Percentiles rank a stretch among this genome's conserved stretches.
These are phyloP conservation scores for Alauda arvensis DNA, from an alignment of 2,797 vertebrate species.

Conservation along the genomic window DNA sequence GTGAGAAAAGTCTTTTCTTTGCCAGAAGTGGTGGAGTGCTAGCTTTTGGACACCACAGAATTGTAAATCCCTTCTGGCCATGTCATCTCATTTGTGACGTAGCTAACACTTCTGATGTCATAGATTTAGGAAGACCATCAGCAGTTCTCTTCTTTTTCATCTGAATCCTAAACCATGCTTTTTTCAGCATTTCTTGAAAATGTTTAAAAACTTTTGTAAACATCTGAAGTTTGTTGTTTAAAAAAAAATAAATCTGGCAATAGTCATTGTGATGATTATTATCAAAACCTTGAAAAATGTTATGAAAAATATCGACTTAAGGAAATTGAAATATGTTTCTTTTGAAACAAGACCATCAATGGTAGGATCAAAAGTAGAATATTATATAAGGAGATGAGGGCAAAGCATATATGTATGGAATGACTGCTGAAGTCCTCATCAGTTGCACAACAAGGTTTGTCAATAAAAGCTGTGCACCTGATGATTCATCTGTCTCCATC, in stretches of 20 bases:
- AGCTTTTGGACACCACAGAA: not conserved
- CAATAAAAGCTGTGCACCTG: not conserved
- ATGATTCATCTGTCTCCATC: not conserved
- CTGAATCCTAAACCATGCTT: not conserved
- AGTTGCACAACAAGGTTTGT: not conserved
- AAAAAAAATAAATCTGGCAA: not conserved
- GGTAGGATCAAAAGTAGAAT: not conserved
- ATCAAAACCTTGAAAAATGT: not conserved
- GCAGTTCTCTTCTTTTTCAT: not conserved
- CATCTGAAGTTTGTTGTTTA: accelerated
- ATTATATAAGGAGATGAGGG: not conserved
- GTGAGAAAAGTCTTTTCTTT: not conserved
- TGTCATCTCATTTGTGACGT: not conserved
- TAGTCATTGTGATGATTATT: not conserved
- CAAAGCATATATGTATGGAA: not conserved
- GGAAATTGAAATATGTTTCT: not conserved
- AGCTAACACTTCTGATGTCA: not conserved
- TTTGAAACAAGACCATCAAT: not conserved
- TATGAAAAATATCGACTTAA: not conserved
- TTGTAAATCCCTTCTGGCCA: not conserved
- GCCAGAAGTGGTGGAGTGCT: not conserved
- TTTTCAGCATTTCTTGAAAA: not conserved
- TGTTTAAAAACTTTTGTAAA: not conserved
- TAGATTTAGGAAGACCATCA: not conserved
- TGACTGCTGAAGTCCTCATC: not conserved